Evolutionary conservation across 2,888 invertebrate genomes (phyloP).

Genomic region (Macrosiphum euphorbiae): DNA sequence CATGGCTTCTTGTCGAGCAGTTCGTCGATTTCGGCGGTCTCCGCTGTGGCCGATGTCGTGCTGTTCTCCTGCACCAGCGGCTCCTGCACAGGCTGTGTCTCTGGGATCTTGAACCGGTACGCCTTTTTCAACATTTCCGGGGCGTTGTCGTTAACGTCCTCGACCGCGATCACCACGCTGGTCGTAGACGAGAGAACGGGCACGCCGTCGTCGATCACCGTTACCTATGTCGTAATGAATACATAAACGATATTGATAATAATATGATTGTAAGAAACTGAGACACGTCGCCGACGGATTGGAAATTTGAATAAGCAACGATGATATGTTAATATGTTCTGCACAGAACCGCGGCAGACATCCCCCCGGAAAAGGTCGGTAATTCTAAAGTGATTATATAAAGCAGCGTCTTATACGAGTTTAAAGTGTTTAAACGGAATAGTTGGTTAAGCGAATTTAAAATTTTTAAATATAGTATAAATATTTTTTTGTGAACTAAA

Average conservation of each 20-base stretch:
- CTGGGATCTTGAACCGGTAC: conserved; percentile 85
- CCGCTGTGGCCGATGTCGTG: conserved; percentile 1
- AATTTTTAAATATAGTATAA: background rate
- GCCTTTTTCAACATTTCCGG: conserved; percentile 87
- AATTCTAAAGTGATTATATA: background rate
- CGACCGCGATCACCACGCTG: conserved; percentile 83
- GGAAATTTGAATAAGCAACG: background rate
- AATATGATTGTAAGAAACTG: background rate
- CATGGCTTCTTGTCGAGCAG: conserved; percentile 74
- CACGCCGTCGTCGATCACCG: conserved; percentile 83
- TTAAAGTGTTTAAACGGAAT: background rate
- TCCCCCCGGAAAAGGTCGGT: background rate
- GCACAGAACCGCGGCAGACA: background rate
- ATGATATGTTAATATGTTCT: background rate
- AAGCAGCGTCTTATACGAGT: background rate
- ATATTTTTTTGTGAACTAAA: background rate
- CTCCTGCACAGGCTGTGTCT: conserved; percentile 67
- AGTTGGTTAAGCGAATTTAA: background rate
- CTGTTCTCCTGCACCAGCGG: conserved; percentile 65
- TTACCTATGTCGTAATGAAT: conserved; percentile 67
- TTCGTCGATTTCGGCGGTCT: conserved; percentile 45
- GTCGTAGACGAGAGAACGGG: conserved; percentile 82
- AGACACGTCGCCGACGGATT: background rate
- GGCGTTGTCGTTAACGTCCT: conserved; percentile 89
- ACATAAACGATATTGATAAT: background rate